Base-by-base conservation (phyloP, 2,888 invertebrate genomes). In the Diarsia brunnea region DNA sequence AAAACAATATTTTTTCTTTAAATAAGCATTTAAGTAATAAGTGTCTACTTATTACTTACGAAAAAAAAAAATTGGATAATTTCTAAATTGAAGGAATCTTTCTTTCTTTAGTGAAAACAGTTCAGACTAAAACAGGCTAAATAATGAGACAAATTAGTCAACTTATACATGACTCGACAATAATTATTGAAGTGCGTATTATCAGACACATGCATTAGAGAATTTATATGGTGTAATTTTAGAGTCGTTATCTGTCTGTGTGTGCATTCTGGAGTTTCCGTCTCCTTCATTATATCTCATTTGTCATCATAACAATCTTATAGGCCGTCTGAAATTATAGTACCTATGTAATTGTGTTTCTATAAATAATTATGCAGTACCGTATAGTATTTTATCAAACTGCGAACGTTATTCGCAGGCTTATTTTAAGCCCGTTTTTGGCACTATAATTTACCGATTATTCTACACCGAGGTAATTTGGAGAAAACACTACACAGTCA, bases 151-250 rank as follows among this genome's bases (percentile, higher is more conserved):
- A 51, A 58, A 51, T 65, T 58, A 75, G 27, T 65, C 0, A 7
- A 14, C 47, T 14, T 53, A 67, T 19, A 55, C 31, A 76, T 76
- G 61, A 76, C 61, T 55, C 14, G 27, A 19, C 63, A 43, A 53
- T 68, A 43, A 53, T 68, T 24, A 16, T 53, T 31, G 12, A 47
- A 19, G 27, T 76, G 38, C n/a, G 24, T 63, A 68, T 76, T 68
- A 53, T 19, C 63, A 69, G 14, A 76, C 47, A 21, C 14, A 11
- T 47, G 61, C 47, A 61, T 68, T 53, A 67, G 24, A 63, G 24
- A n/a, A n/a, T n/a, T n/a, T n/a, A n/a, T n/a, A n/a, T n/a, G n/a
- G 27, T 53, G 27, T 76, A n/a, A 68, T 68, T 67, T 10, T 53
- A 68, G 31, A 75, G 60, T 68, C 14, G 45, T 66, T 60, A 60